Evolutionary conservation across 2,113 vertebrate species (phyloP), one percentile per base, ranked within the genome.

Genomic region (Pelodiscus sinensis): DNA sequence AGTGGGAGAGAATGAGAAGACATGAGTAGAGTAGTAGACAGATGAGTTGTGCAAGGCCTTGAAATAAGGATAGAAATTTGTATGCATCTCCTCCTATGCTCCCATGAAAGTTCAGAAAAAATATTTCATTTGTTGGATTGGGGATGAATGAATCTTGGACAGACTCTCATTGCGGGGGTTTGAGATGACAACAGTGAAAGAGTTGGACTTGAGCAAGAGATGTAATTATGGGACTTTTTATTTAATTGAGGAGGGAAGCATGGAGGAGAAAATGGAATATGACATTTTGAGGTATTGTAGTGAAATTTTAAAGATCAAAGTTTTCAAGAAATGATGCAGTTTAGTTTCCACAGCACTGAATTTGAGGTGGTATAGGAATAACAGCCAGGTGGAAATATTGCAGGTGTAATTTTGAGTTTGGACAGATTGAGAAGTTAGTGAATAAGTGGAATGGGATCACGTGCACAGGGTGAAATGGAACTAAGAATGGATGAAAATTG

Each of bases 1-100:
- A 44, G 56, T 60, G 38, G 90, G 86, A 95, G 91, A 44, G 90
- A 51, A 79, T 56, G 19, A n/a, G 88, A 10, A 75, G 88, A 96
- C 92, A 75, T 29, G 91, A 90, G 77, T 79, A 85, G 75, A 81
- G 57, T 31, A 1, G 2, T 58, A 38, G 51, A 11, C 15, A 15
- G 62, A 35, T 92, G 51, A 10, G 29, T 60, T 25, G 0, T 52
- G 54, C 52, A 82, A 85, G 65, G 81, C 92, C 62, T 65, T 21
- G 27, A 90, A 62, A 9, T 55, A 13, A 62, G 18, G 79, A 54
- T 94, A 12, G 24, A 25, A 80, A 52, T 27, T 81, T 2, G 68
- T 71, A 54, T 54, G 52, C 52, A 54, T 54, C 52, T 54, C 52
- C 10, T 10, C 52, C 52, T 14, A 54, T 54, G 52, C 52, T 54